phyloP scores from a whole-genome alignment of 2,113 vertebrate species.

The Myxocyprinus asiaticus region DNA sequence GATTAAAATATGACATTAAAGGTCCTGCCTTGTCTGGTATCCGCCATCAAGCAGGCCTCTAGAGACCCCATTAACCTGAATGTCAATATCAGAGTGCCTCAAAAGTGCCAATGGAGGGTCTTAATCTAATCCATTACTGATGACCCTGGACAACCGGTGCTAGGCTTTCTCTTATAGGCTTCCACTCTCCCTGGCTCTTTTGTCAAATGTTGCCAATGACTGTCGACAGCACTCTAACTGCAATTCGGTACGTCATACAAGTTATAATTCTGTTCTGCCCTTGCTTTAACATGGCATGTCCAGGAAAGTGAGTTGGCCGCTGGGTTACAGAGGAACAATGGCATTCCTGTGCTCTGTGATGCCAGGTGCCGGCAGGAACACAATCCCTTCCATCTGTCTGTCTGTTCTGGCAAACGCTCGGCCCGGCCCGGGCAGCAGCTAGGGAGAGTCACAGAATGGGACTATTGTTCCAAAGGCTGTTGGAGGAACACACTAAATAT shows the following conservation, averaged over 20 bases:
- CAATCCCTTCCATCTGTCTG: constrained; percentile 70
- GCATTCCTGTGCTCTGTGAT: constrained; percentile 76
- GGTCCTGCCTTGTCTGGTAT: constrained; percentile 47
- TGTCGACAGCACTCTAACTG: constrained; percentile 1
- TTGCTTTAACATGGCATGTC: not conserved
- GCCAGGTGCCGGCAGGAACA: constrained; percentile 79
- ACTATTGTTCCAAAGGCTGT: constrained; percentile 70
- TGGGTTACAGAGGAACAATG: constrained; percentile 71
- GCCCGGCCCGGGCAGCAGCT: constrained; percentile 35
- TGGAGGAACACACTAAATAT: constrained; percentile 54
- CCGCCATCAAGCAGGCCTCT: not conserved
- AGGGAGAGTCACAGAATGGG: constrained; percentile 70
- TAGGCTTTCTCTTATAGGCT: not conserved
- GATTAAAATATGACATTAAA: constrained; percentile 40
- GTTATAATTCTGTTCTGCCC: constrained; percentile 29
- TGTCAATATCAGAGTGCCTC: constrained; percentile 21
- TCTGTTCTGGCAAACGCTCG: constrained; percentile 63
- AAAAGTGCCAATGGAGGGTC: constrained; percentile 22
- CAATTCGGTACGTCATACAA: not conserved
- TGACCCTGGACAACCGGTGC: constrained; percentile 3
- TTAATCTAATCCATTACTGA: constrained; percentile 31
- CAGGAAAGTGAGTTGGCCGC: constrained; percentile 57
- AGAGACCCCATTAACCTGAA: constrained; percentile 32
- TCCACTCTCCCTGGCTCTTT: not conserved
- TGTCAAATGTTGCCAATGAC: constrained; percentile 12